Percentiles rank a stretch among this genome's conserved stretches.
Conservation (phyloP, 1,140 invertebrate species). For the Drosophila kepulauana region DNA sequence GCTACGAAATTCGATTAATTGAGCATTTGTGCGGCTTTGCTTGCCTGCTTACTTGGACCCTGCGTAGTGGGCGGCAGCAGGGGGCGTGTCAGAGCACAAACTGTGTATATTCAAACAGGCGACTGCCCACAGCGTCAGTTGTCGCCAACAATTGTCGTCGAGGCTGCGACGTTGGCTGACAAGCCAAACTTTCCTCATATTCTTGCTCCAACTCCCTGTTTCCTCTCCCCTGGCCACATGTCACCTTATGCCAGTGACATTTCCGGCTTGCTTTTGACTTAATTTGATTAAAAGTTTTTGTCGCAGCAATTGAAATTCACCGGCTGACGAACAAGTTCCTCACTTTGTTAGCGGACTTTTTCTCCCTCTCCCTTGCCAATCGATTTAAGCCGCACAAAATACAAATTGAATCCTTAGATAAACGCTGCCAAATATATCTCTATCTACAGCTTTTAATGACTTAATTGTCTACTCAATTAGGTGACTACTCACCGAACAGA, state of each 20-base stretch:
- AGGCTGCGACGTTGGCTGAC: constrained; percentile 44
- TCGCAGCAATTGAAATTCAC: constrained; percentile 52
- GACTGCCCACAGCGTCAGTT: constrained; percentile 71
- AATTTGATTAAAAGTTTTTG: constrained; percentile 82
- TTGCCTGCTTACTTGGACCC: too few relatives aligned
- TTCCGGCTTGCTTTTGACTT: constrained; percentile 73
- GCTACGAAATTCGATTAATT: constrained; percentile 77
- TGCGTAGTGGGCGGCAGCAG: not conserved
- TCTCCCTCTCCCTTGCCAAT: constrained; percentile 31
- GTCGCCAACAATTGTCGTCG: constrained; percentile 64
- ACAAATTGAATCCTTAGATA: constrained; percentile 46
- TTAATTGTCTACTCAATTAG: constrained; percentile 76
- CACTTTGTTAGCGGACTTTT: constrained; percentile 22
- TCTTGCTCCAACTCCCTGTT: not conserved
- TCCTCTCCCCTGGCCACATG: constrained; percentile 48
- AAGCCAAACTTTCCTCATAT: constrained; percentile 56
- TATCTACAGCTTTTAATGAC: constrained; percentile 60
- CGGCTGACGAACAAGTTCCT: constrained; percentile 23
- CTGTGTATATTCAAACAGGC: constrained; percentile 3
- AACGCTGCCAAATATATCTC: constrained; percentile 11
- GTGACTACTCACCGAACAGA: constrained; percentile 58
- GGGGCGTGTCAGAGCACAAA: constrained; percentile 21
- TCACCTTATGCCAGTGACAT: constrained; percentile 74
- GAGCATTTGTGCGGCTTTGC: constrained; percentile 73
- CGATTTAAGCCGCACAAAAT: constrained; percentile 55